Conservation (phyloP, 2,888 invertebrate genomes). For the Apamea monoglypha region DNA sequence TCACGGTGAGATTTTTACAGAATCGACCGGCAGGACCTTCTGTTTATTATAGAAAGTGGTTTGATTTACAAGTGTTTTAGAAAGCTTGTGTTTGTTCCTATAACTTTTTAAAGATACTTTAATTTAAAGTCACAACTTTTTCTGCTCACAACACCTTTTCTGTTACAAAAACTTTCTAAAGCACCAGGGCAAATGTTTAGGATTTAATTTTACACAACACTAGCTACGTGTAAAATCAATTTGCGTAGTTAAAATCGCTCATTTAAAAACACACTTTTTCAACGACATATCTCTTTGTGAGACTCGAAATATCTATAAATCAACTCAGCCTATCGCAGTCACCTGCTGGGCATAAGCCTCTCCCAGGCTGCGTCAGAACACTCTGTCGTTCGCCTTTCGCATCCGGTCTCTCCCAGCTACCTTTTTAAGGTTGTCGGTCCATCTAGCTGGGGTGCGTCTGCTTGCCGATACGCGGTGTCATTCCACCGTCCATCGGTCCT, state of each 20-base stretch:
- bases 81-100: neutral
- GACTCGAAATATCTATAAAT: neutral
- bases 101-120: neutral
- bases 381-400: neutral
- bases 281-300: neutral
- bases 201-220: too few species aligned
- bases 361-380: neutral
- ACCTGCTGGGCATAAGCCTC: neutral
- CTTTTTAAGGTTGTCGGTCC: too few species aligned
- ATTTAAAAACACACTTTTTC: neutral
- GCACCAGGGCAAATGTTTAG: too few species aligned
- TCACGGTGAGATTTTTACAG: too few species aligned
- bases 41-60: neutral
- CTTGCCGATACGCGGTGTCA: neutral
- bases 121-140: neutral
- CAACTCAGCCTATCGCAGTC: too few species aligned
- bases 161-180: too few species aligned
- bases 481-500: neutral
- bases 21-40: too few species aligned
- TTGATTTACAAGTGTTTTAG: neutral
- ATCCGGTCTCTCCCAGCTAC: neutral
- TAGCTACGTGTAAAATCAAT: too few species aligned
- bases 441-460: too few species aligned
- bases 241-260: neutral
- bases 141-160: too few species aligned